These are phyloP conservation scores for Lordiphosa andalusiaca DNA, from an alignment of 2,888 invertebrate genomes.

Conservation along the genomic window DNA sequence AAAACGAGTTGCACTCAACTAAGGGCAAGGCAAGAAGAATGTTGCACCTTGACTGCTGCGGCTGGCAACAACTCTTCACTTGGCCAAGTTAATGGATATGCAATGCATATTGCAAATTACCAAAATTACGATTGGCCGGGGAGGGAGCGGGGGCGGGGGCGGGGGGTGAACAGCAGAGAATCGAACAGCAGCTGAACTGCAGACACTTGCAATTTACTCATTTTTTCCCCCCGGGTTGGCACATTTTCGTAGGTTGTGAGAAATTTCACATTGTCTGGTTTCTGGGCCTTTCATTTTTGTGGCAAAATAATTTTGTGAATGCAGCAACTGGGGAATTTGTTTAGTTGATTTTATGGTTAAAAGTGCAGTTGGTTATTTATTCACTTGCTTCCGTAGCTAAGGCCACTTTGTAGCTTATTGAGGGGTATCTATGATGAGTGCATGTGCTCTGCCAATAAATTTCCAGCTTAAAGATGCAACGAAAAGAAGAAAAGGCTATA, in stretches of 20 bases:
- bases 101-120: slow-evolving; percentile 46
- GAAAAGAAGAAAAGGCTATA: slow-evolving; percentile 16
- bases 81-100: slow-evolving; percentile 49
- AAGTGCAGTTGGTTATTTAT: slow-evolving; percentile 1
- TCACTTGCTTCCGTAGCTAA: too few relatives aligned
- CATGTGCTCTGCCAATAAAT: too few relatives aligned
- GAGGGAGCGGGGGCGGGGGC: not conserved
- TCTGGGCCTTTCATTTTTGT: slow-evolving; percentile 13
- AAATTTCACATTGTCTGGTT: slow-evolving; percentile 10
- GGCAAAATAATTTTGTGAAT: slow-evolving; percentile 24
- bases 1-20: slow-evolving; percentile 11
- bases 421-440: too few relatives aligned
- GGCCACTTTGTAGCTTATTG: not conserved
- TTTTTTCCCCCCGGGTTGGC: slow-evolving; percentile 13
- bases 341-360: slow-evolving; percentile 3
- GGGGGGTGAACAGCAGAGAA: slow-evolving; percentile 9
- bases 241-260: slow-evolving; percentile 23
- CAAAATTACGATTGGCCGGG: slow-evolving; percentile 19
- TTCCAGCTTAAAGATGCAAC: slow-evolving; percentile 5
- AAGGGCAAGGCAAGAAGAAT: slow-evolving; percentile 30
- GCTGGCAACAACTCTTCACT: slow-evolving; percentile 28
- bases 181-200: slow-evolving; percentile 17
- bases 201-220: slow-evolving; percentile 16
- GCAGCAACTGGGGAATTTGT: slow-evolving; percentile 21
- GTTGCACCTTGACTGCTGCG: slow-evolving; percentile 37